These are phyloP conservation scores for Diglossa cyanea DNA, from an alignment of 2,797 vertebrate species.

Conservation along the genomic window DNA sequence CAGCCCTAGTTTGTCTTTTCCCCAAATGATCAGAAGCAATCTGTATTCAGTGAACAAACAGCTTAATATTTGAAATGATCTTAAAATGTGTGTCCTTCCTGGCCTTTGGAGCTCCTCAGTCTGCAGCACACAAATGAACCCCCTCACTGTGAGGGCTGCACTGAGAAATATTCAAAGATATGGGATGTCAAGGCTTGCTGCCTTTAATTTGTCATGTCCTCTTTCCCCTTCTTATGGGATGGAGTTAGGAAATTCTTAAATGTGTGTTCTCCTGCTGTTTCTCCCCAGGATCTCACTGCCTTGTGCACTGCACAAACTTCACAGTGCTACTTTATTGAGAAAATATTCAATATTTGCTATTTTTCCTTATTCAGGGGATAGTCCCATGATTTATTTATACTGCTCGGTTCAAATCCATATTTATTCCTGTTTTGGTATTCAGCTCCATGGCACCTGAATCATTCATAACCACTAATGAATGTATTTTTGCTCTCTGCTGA, in stretches of 20 bases:
- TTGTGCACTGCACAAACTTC: background rate
- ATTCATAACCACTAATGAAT: slow-evolving; percentile 44
- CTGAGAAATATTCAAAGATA: background rate
- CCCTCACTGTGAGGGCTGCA: background rate
- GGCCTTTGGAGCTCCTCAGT: background rate
- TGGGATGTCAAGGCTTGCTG: background rate
- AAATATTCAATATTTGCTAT: background rate
- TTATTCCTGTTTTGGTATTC: slow-evolving; percentile 44
- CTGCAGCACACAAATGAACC: background rate
- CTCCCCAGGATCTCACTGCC: background rate
- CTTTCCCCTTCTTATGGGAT: background rate
- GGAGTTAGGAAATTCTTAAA: background rate
- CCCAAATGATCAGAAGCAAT: background rate
- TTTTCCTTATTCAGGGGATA: background rate
- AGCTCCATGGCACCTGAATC: slow-evolving; percentile 21
- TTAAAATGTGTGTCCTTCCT: background rate
- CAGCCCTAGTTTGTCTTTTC: background rate
- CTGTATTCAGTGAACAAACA: background rate
- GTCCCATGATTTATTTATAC: slow-evolving; percentile 31
- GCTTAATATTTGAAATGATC: background rate
- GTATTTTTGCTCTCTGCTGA: slow-evolving; percentile 5
- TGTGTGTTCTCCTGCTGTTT: background rate
- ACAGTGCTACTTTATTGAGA: background rate
- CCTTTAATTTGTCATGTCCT: background rate
- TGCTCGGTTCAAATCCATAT: background rate